Base-by-base conservation (phyloP, 2,888 invertebrate species). In the Drosophila mettleri region DNA sequence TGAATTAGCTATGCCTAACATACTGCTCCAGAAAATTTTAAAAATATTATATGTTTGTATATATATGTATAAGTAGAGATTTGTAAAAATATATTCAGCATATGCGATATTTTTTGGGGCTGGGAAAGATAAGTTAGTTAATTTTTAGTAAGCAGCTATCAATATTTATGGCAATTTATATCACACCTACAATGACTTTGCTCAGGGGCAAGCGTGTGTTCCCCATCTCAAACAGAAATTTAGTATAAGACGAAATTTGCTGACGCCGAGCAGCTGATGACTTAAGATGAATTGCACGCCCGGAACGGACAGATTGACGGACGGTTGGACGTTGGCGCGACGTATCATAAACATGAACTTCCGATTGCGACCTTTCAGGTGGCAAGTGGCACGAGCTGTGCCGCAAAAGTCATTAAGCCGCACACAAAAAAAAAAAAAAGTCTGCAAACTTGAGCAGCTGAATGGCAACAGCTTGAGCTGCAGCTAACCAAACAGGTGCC, bases 281-380 rank as follows among this genome's bases (percentile, higher is more conserved):
- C 29, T 38, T 20, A 14, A 33, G 71, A 48, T 69, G 71, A 64
- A 58, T 22, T 39, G 45, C 38, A 57, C 46, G 51, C 54, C 48
- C 34, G 60, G 22, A 18, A 33, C 33, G 12, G 14, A 33, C 33
- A 3, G 12, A 14, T 18, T 12, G 31, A 16, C 46, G 29, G 46
- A 12, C 22, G 43, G 24, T 3, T 24, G 76, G 66, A 67, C 63
- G 57, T 54, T 62, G 45, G 53, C 48, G 58, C 33, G 61, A 57
- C 59, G 58, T 86, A 80, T 86, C 81, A 86, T 84, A 80, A 82
- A 84, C 72, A 80, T 66, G 72, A 67, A 84, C 82, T 81, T 82
- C 87, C 82, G 87, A 86, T 86, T 80, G 77, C 52, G 80, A 62
- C 62, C 60, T 60, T 67, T 60, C 80, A 64, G 64, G 69, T 78